Evolutionary conservation across 2,888 invertebrate species (phyloP), one percentile per base, ranked within the genome.

Genomic region (Callinectes sapidus): DNA sequence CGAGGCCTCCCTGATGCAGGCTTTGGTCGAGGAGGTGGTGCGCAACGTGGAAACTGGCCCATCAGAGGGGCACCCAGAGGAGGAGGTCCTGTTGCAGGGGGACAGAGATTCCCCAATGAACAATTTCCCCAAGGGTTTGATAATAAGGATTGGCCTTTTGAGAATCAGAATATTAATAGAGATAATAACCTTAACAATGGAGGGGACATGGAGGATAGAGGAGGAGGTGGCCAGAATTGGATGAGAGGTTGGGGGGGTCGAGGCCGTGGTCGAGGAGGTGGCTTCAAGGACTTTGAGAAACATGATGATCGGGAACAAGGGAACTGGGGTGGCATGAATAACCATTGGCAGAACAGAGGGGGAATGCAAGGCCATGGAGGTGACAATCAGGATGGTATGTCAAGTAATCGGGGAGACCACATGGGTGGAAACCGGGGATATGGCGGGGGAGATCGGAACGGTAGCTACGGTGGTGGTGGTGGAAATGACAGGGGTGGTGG

Each of bases 21-120:
- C 14, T 81, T 97, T 97, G 93, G 98, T 98, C 95, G 97, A 98
- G 5, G 97, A 98, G 5, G 97, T 98, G 90, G 97, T 98, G 90
- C 77, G 16, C 81, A 89, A 89, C 42, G 71, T 55, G 87, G 92
- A 66, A 89, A 91, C n/a, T 93, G 91, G 89, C 66, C 97, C 97
- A 92, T 98, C 98, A 95, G 97, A 98, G 5, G 97, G 98, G 61
- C 85, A 39, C 54, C 91, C 48, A 86, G 42, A 88, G 71, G 89
- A 92, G 61, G 87, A 39, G 71, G 77, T 16, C 90, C n/a, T 35
- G 48, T 16, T 16, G 81, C 87, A 90, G 92, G 90, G 48, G 92
- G 90, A 86, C 85, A 81, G 87, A 92, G 93, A 54, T 91, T 88
- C 61, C 54, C 88, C 32, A 89, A 92, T 90, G 92, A 94, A 1